A percentile compares a stretch with the other conserved stretches of the same genome.
Evolutionary conservation across 1,140 invertebrate genomes (phyloP).

Genomic region (Myzus persicae): DNA sequence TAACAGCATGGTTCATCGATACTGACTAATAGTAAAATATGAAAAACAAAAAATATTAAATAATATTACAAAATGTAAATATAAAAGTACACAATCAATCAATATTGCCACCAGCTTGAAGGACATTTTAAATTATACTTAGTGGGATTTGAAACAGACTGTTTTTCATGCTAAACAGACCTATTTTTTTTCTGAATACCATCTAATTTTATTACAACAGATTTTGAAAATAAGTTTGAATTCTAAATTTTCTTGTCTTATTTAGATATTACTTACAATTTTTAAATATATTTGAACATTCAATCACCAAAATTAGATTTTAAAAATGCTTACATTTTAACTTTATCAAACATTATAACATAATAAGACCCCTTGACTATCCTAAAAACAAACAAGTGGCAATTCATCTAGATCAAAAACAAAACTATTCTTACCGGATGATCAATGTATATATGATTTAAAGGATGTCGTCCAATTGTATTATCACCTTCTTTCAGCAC

Average conservation of each 20-base stretch:
- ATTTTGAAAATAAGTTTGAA: not conserved
- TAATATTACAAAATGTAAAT: not conserved
- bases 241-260: not conserved
- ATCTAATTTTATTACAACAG: not conserved
- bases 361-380: not conserved
- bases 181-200: not conserved
- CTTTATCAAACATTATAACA: not conserved
- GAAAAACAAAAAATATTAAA: not conserved
- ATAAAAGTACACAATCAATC: not conserved
- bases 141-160: not conserved
- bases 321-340: not conserved
- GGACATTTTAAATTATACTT: not conserved
- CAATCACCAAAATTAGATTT: not conserved
- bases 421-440: conserved; percentile 40
- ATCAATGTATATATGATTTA: conserved; percentile 47
- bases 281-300: not conserved
- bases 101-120: not conserved
- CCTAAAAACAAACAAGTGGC: not conserved
- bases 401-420: not conserved
- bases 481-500: conserved; percentile 35
- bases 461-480: conserved; percentile 49
- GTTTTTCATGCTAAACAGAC: not conserved
- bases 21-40: conserved; percentile 45
- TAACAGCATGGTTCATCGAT: conserved; percentile 51
- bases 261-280: not conserved